These are phyloP conservation scores for Oxycera nigricornis DNA, from an alignment of 2,888 invertebrate species.

Conservation along the genomic window DNA sequence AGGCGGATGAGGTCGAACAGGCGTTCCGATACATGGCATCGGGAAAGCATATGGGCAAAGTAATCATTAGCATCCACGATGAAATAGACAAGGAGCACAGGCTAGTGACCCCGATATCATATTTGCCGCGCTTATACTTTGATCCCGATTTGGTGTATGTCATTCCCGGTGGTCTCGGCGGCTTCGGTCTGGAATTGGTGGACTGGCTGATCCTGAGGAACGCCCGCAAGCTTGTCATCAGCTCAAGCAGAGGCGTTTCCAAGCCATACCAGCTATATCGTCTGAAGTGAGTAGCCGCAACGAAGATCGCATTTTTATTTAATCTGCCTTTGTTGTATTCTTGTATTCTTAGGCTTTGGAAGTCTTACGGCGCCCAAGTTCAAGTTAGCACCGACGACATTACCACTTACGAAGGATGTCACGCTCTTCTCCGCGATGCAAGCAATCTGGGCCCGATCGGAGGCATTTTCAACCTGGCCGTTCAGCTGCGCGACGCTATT, in stretches of 20 bases:
- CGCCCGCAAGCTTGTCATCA: conserved; percentile 78
- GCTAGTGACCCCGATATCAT: too few species aligned
- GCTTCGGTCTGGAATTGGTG: conserved; percentile 88
- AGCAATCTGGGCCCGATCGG: conserved; percentile 73
- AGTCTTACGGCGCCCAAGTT: conserved; percentile 72
- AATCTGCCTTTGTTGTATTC: not conserved
- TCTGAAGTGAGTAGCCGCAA: conserved; percentile 67
- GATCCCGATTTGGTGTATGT: conserved; percentile 63
- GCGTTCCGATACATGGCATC: conserved; percentile 73
- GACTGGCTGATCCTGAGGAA: conserved; percentile 87
- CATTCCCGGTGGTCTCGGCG: conserved; percentile 84
- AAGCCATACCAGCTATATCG: conserved; percentile 84
- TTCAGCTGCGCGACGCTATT: conserved; percentile 76
- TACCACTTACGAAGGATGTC: conserved; percentile 73
- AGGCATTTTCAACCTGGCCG: conserved; percentile 90
- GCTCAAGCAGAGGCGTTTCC: conserved; percentile 78
- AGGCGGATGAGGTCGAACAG: too few species aligned
- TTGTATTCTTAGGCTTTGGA: conserved; percentile 68
- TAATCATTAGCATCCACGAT: conserved; percentile 59
- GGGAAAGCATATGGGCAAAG: conserved; percentile 84
- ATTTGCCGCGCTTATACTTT: conserved; percentile 55
- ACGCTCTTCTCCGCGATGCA: conserved; percentile 71
- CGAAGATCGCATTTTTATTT: too few species aligned
- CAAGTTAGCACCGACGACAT: conserved; percentile 75
- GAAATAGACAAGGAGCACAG: conserved; percentile 50